These are phyloP conservation scores for Pseudorhombus dupliciocellatus DNA, from an alignment of 2,113 vertebrate species.

Conservation along the genomic window DNA sequence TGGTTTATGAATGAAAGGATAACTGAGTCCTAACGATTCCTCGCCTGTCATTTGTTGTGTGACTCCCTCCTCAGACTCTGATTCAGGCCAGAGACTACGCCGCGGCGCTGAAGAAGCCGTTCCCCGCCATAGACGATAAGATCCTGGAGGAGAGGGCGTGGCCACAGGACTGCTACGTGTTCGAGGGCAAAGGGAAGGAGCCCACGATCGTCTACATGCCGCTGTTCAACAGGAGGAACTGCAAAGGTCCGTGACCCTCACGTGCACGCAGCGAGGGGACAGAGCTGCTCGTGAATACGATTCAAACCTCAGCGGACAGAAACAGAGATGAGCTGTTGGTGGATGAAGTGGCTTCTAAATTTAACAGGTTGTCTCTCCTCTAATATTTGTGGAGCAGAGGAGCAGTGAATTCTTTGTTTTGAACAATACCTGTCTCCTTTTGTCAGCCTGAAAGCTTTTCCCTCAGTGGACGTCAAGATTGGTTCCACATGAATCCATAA, in stretches of 20 bases:
- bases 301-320: too few species aligned
- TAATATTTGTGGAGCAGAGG: not conserved
- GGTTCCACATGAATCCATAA: too few species aligned
- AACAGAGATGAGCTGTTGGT: too few species aligned
- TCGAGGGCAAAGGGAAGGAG: conserved; percentile 53
- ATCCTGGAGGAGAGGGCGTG: conserved; percentile 59
- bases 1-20: not conserved
- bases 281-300: too few species aligned
- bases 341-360: too few species aligned
- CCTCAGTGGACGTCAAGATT: too few species aligned
- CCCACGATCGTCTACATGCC: conserved; percentile 68
- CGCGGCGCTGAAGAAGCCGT: conserved; percentile 50
- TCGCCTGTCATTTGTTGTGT: too few species aligned
- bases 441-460: not conserved
- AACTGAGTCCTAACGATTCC: too few species aligned
- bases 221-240: conserved; percentile 67
- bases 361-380: too few species aligned
- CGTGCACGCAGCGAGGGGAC: too few species aligned
- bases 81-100: conserved; percentile 61
- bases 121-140: conserved; percentile 50
- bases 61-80: conserved; percentile 54
- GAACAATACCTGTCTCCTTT: too few species aligned
- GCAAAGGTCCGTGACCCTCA: conserved; percentile 53
- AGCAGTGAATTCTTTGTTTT: too few species aligned
- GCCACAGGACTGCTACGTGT: conserved; percentile 65